phyloP scores from a whole-genome alignment of 1,140 invertebrate genomes.

The Cylas formicarius region DNA sequence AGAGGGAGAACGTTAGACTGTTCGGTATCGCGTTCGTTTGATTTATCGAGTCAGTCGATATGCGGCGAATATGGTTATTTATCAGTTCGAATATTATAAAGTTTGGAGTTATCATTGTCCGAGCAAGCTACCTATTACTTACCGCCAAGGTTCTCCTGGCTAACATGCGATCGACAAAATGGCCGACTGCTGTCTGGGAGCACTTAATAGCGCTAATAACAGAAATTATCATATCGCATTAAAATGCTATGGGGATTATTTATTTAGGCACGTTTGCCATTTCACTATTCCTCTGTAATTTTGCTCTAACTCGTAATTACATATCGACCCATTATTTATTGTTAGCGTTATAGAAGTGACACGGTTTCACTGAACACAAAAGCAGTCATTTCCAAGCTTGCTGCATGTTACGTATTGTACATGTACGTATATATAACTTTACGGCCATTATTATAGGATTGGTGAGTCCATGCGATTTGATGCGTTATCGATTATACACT shows the following conservation, averaged over 20 bases:
- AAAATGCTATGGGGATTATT: conserved; percentile 34
- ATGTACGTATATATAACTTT: too few relatives aligned
- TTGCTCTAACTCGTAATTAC: conserved; percentile 16
- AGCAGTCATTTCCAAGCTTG: too few relatives aligned
- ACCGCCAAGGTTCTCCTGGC: conserved; percentile 25
- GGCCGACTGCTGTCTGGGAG: conserved; percentile 30
- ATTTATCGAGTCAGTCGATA: too few relatives aligned
- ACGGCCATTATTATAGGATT: too few relatives aligned
- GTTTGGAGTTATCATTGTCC: conserved; percentile 31
- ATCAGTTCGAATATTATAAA: too few relatives aligned
- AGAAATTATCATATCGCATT: conserved; percentile 38
- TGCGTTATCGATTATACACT: too few relatives aligned
- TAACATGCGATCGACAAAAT: conserved; percentile 38
- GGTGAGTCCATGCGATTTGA: too few relatives aligned
- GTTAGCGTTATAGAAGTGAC: conserved; percentile 17
- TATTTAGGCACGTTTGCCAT: conserved; percentile 32
- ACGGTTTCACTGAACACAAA: conserved; percentile 1
- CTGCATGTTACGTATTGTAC: too few relatives aligned
- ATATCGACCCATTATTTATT: conserved; percentile 20
- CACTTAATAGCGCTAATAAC: conserved; percentile 35
- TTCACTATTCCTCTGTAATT: conserved; percentile 32
- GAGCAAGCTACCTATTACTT: conserved; percentile 33
- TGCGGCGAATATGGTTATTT: too few relatives aligned
- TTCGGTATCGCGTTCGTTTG: too few relatives aligned
- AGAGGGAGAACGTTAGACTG: too few relatives aligned